Conservation (phyloP, 2,888 invertebrate species). For the Trimorus sp. region DNA sequence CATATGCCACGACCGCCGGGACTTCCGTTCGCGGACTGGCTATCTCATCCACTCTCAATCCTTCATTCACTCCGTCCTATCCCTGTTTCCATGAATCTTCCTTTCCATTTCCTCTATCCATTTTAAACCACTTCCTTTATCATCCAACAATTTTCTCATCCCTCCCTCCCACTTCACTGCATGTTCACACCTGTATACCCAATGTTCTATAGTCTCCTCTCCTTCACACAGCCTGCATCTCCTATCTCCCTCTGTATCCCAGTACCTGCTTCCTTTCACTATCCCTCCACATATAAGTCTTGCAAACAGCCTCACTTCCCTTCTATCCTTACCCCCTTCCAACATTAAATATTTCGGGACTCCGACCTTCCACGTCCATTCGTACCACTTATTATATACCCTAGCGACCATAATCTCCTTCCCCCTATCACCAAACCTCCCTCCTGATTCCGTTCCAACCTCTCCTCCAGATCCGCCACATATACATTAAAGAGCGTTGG, state of each 20-base stretch:
- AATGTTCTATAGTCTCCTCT: slow-evolving; percentile 3
- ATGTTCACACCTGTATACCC: too few species aligned
- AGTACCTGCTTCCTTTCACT: neutral
- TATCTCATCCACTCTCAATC: too few species aligned
- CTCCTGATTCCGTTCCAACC: neutral
- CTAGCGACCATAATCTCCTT: slow-evolving; percentile 12
- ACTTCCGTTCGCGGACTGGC: too few species aligned
- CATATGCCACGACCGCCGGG: too few species aligned
- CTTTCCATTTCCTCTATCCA: too few species aligned
- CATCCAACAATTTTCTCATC: too few species aligned
- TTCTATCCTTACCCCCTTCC: neutral
- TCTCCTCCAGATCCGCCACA: slow-evolving; percentile 21
- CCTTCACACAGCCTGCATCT: slow-evolving; percentile 13
- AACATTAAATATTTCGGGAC: neutral
- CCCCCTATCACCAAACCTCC: slow-evolving; percentile 5
- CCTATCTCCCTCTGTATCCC: neutral
- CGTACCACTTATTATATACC: slow-evolving; percentile 25
- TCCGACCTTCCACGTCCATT: neutral
- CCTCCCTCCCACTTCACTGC: too few species aligned
- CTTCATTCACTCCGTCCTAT: too few species aligned
- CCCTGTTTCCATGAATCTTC: too few species aligned
- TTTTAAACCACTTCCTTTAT: too few species aligned
- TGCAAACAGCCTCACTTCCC: neutral
- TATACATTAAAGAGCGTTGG: slow-evolving; percentile 75
- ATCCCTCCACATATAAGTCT: slow-evolving; percentile 4